phyloP scores from a whole-genome alignment of 2,888 invertebrate species.

The Papilio protenor region DNA sequence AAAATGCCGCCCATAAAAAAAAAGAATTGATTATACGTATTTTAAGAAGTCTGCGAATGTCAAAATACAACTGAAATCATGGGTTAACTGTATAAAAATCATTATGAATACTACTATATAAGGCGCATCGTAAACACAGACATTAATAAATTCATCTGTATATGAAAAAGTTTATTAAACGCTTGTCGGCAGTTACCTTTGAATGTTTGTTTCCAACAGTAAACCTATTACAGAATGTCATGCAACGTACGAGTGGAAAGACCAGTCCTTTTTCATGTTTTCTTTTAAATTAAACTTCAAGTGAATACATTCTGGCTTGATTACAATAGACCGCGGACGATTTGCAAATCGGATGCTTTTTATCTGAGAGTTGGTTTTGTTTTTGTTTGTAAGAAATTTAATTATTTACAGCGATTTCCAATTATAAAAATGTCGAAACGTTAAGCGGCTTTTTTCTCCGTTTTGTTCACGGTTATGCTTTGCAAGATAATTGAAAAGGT shows the following conservation, averaged over 20 bases:
- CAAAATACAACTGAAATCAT: too few species aligned
- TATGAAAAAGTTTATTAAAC: constrained; percentile 12
- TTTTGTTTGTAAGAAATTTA: constrained; percentile 15
- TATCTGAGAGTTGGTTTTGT: constrained; percentile 1
- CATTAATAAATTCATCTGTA: background rate
- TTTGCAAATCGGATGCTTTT: constrained; percentile 22
- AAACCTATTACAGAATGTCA: constrained; percentile 35
- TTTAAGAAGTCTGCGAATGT: too few species aligned
- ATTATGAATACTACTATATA: background rate
- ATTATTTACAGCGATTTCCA: background rate
- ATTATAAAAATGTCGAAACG: constrained; percentile 8
- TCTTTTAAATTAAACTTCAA: constrained; percentile 10
- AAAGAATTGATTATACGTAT: too few species aligned
- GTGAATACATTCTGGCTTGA: constrained; percentile 6
- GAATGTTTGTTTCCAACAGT: constrained; percentile 1
- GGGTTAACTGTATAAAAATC: background rate
- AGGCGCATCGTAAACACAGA: background rate
- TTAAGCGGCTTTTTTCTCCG: background rate
- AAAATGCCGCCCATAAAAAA: too few species aligned
- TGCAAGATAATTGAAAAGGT: background rate
- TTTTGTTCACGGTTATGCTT: background rate
- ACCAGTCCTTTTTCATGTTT: constrained; percentile 1
- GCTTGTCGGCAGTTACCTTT: background rate
- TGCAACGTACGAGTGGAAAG: background rate
- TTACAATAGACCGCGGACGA: constrained; percentile 17